Base-by-base conservation (phyloP, 2,113 vertebrate species). In the Dolichotis patagonum region DNA sequence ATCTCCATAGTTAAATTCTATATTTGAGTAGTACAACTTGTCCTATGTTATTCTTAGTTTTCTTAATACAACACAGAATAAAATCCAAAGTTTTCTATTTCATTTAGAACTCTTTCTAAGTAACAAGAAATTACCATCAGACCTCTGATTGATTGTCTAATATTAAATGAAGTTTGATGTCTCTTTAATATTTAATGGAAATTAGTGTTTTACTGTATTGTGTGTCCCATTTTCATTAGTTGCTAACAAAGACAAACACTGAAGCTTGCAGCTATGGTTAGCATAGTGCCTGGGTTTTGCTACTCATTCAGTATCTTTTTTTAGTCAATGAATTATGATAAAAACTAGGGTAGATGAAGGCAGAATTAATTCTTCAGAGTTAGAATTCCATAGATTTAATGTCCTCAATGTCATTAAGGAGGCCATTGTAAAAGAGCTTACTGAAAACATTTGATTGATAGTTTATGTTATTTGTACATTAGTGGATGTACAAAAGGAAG, bases 351-450 rank as follows among this genome's bases (percentile, higher is more conserved):
- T 58, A 94, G 82, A 83, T 16, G 14, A 90, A 49, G 60, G 52
- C 43, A 94, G 62, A 94, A 81, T 95, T 75, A 94, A 83, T 91
- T 94, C 26, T 90, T 96, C 32, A 90, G 77, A 83, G 87, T 88
- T 93, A 96, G 16, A 91, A 88, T 85, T 95, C 95, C 35, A 83
- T 86, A 83, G 43, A 92, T 88, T 96, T 97, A 96, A 82, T 96
- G 80, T 92, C 43, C 58, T 92, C 77, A 81, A 94, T 94, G 58
- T 94, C 69, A 93, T 90, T 94, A 92, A 89, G 63, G 43, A 82
- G 16, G 90, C 30, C n/a, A 88, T 63, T 88, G 81, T 12, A 90
- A 96, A 88, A 90, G 30, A 77, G 28, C 49, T 95, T 94, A 38
- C 52, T 90, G 96, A 62, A 94, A 91, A 67, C 9, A 60, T 67